Evolutionary conservation across 37 sponge, comb jelly and placozoan genomes (phyloP), one percentile per base, ranked within the genome.

Genomic region (Chondrosia reniformis): DNA sequence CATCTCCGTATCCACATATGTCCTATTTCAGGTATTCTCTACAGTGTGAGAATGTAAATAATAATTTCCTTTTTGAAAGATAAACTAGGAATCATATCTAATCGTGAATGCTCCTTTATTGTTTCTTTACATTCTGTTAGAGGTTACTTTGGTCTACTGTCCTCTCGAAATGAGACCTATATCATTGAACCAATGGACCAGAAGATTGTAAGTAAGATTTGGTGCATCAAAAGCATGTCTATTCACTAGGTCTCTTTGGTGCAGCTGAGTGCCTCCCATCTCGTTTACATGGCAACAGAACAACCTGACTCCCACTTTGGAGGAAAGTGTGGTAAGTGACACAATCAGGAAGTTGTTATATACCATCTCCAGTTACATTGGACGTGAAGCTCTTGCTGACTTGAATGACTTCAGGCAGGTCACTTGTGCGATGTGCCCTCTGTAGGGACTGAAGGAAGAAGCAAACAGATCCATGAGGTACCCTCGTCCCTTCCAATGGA

Each of bases 131-230:
- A n/a, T n/a, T n/a, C n/a, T n/a, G n/a, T 17, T 69, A 90, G 90
- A 52, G 90, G 90, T 10, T 78, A 77, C 22, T 90, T 90, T 82
- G 90, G 90, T 22, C 76, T 80, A 25, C 62, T 78, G 6, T 41
- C 69, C 1, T 13, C 63, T 22, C 46, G 46, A 13, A 45, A 84
- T 31, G 42, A 63, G 28, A 79, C 56, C 58, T 87, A 71, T 40
- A 84, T 81, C 63, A 43, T 91, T 33, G 88, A 86, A 55, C 92
- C 92, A 12, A 69, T 91, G 36, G 77, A 66, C 9, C 24, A 34
- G 36, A 41, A 46, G 25, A 21, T 41, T 3, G 17, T 66, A 30
- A 21, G 40, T 25, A 22, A 24, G 17, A 25, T 22, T 61, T 9
- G 17, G 63, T 61, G 9, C 19, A 33, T 22, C 36, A 17, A 37